Base-by-base conservation (phyloP, 2,888 invertebrate genomes). In the Protodeltote pygarga region DNA sequence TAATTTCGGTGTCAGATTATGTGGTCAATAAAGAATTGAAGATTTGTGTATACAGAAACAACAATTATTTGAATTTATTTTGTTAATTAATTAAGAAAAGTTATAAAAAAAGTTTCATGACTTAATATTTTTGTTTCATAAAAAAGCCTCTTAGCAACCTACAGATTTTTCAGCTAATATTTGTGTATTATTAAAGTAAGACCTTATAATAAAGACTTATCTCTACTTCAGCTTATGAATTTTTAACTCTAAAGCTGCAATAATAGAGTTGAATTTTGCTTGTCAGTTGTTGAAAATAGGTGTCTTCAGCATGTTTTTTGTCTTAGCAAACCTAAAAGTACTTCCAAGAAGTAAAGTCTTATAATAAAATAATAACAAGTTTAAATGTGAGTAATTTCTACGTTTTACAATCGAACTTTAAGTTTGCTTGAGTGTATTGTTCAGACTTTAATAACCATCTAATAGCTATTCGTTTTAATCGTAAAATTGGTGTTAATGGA, bases 281-380 rank as follows among this genome's bases (percentile, higher is more conserved):
- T 34, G 24, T 0, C 0, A 2, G 3, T 19, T 6, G 0, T 11
- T 24, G n/a, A 65, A 52, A 33, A 52, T 55, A 61, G 17, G 20
- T 61, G 27, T n/a, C n/a, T n/a, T n/a, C n/a, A n/a, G n/a, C n/a
- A n/a, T n/a, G 34, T 11, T 40, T 32, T 53, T 60, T 60, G 60
- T 60, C 19, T 60, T 32, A 42, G 20, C n/a, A 4, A 40, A 45
- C 60, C 45, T 37, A 10, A 60, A 46, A 61, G 51, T 41, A 60
- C 52, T 75, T 77, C 80, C 58, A 52, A 71, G 76, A 77, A 77
- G 57, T 52, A 34, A 46, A 45, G 20, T 58, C 60, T 62, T 61
- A 69, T 69, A 73, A 73, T 77, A 79, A 73, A 80, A 75, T 79
- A 75, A 79, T 75, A 73, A 77, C 66, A 66, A 53, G 59, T 37